phyloP scores from a whole-genome alignment of 2,888 invertebrate genomes.

The Hybos culiciformis region DNA sequence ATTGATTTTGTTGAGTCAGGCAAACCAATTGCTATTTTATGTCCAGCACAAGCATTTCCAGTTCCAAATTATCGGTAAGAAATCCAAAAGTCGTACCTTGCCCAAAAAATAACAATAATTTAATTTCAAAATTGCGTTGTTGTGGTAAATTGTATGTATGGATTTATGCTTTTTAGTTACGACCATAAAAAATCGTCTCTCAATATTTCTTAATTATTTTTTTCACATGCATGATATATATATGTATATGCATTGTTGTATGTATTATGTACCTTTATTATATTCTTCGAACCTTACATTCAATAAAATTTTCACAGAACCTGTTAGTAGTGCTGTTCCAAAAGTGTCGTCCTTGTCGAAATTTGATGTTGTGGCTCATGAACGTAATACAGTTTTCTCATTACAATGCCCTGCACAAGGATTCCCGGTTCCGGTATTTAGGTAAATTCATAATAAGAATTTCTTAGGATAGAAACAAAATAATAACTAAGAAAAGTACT shows the following conservation, averaged over 20 bases:
- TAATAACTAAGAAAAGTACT: too few species aligned
- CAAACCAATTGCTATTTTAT: conserved; percentile 39
- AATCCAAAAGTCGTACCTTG: too few species aligned
- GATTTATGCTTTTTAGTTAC: not conserved
- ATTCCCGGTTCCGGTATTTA: conserved; percentile 40
- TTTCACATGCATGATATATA: conserved; percentile 1
- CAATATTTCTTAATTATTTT: not conserved
- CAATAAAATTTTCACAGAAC: too few species aligned
- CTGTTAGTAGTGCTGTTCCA: conserved; percentile 54
- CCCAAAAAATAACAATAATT: too few species aligned
- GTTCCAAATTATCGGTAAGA: conserved; percentile 45
- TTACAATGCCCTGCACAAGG: conserved; percentile 41
- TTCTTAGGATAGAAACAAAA: too few species aligned
- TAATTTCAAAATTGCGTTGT: too few species aligned
- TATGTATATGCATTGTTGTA: too few species aligned
- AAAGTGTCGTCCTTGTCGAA: conserved; percentile 44
- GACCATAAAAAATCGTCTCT: not conserved
- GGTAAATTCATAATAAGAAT: too few species aligned
- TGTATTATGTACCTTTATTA: too few species aligned
- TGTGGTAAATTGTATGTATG: too few species aligned
- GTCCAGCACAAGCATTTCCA: conserved; percentile 50
- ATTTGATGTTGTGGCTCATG: conserved; percentile 29
- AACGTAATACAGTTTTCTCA: conserved; percentile 20
- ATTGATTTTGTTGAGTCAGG: conserved; percentile 21
- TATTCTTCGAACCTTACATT: too few species aligned